Evolutionary conservation across 2,888 invertebrate species (phyloP).

Genomic region (Chromoteleia sp.): DNA sequence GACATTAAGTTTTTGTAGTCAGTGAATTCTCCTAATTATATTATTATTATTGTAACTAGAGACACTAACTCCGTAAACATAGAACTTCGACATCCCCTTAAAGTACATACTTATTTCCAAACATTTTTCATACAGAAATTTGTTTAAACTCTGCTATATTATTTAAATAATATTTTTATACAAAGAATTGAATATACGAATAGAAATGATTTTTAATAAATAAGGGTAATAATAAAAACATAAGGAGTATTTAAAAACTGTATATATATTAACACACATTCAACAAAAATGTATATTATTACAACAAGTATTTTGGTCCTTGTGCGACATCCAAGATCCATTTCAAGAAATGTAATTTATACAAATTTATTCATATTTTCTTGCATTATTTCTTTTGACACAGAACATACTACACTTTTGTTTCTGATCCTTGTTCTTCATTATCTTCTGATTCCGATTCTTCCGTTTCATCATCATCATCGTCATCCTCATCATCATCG

Average conservation of each 20-base stretch:
- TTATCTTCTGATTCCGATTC: conserved; percentile 75
- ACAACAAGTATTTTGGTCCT: conserved; percentile 31
- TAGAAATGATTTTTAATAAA: no score
- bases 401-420: conserved; percentile 27
- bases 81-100: no score
- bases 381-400: neutral
- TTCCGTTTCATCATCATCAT: conserved; percentile 75
- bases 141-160: no score
- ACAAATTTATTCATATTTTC: conserved; percentile 13
- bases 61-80: no score
- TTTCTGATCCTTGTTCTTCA: conserved; percentile 71
- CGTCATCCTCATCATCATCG: conserved; percentile 83
- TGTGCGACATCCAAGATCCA: conserved; percentile 32
- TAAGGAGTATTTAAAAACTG: conserved; percentile 9
- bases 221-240: no score
- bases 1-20: no score
- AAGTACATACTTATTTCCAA: no score
- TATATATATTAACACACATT: conserved; percentile 48
- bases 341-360: conserved; percentile 23
- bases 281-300: conserved; percentile 47
- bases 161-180: no score
- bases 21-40: no score
- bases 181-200: no score
- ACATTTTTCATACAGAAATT: no score
- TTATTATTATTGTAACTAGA: no score